Percentiles rank a stretch among this genome's conserved stretches.
Evolutionary conservation across 2,888 invertebrate genomes (phyloP).

Genomic region (Sericinus montela): DNA sequence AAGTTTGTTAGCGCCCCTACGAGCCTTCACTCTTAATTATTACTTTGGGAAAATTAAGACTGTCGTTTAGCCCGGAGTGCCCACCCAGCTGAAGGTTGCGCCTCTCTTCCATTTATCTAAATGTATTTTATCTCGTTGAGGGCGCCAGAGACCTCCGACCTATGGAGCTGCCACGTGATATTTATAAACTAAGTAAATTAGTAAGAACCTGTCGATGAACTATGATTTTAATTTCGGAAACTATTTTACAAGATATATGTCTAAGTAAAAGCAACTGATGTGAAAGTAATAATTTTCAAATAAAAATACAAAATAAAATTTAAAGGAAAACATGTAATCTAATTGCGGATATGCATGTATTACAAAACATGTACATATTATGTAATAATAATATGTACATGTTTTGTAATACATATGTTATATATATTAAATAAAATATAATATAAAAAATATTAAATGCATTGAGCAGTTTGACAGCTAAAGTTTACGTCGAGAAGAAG

Average conservation of each 20-base stretch:
- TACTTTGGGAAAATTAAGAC: slow-evolving; percentile 80
- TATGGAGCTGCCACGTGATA: slow-evolving; percentile 42
- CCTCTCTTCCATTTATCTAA: slow-evolving; percentile 71
- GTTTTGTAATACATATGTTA: too few species aligned
- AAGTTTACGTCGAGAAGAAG: too few species aligned
- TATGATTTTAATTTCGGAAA: slow-evolving; percentile 11
- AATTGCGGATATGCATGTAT: too few species aligned
- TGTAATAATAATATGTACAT: too few species aligned
- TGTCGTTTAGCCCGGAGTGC: slow-evolving; percentile 73
- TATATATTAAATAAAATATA: too few species aligned
- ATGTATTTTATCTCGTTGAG: slow-evolving; percentile 73
- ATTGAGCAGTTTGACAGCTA: too few species aligned
- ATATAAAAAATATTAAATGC: too few species aligned
- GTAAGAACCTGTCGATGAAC: not conserved
- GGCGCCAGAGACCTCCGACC: slow-evolving; percentile 35
- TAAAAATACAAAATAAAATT: too few species aligned
- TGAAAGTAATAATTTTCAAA: too few species aligned
- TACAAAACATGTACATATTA: too few species aligned
- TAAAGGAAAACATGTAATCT: too few species aligned
- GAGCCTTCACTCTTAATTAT: slow-evolving; percentile 79
- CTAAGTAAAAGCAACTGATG: too few species aligned
- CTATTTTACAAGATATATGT: slow-evolving; percentile 6
- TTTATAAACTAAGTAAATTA: slow-evolving; percentile 14
- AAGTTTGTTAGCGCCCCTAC: slow-evolving; percentile 52
- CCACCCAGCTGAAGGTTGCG: slow-evolving; percentile 59